Base-by-base conservation (phyloP, 2,797 vertebrate species). In the Macropus fuliginosus region DNA sequence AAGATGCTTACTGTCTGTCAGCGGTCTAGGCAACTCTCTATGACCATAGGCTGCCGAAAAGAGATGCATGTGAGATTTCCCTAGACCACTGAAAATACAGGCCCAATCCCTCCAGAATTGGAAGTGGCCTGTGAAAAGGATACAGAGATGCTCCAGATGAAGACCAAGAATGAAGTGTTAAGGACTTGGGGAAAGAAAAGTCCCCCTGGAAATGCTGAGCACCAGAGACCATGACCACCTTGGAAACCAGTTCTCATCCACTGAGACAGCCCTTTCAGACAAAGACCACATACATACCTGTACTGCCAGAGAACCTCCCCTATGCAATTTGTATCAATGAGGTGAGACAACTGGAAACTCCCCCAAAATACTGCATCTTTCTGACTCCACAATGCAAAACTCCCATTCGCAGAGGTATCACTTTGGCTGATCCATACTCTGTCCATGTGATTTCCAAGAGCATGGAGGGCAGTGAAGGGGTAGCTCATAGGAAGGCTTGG, bases 301-400 rank as follows among this genome's bases (percentile, higher is more conserved):
- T 1, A 14, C 0, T 9, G 18, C 12, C 34, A 27, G 31, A 9
- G 11, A 31, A 62, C 29, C 29, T 56, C 27, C 21, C 29, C n/a
- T 0, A 46, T 0, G 10, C n/a, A 46, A 34, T 24, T 40, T 57
- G 59, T 89, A 29, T 13, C 46, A 50, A 55, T 9, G 2, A 0
- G 0, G 9, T 91, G 28, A 14, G 62, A 74, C 56, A 4, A 92
- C 40, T 59, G 57, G 40, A 81, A 12, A 66, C 54, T 12, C 12
- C 3, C 31, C 55, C 24, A 0, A 0, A 0, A 0, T 24, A 6
- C n/a, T 2, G 0, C 11, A 27, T 55, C 55, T 46, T 56, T 40
- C 40, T 54, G 21, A 91, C 21, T 55, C 66, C 57, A 91, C 91
- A 95, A 46, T 18, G n/a, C 54, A 46, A 5, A 62, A 31, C 93